phyloP scores from a whole-genome alignment of 2,888 invertebrate species.

The Brachycybe producta region DNA sequence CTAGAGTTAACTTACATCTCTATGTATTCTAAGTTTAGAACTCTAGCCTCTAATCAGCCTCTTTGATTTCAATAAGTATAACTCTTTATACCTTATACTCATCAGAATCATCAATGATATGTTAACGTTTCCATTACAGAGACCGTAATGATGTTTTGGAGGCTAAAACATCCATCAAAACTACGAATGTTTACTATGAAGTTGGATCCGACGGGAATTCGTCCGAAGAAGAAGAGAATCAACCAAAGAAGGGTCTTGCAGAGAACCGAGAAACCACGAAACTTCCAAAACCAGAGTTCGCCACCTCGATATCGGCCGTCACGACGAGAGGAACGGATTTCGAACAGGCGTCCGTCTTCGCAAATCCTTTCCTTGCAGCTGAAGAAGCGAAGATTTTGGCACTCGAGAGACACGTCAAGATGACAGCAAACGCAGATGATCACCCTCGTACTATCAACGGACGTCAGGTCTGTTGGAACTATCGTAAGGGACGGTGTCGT shows the following conservation, averaged over 20 bases:
- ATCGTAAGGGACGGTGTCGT: conserved; percentile 73
- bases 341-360: conserved; percentile 55
- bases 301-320: not conserved
- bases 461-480: conserved; percentile 78
- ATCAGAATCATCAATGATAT: too few relatives aligned
- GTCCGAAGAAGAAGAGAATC: conserved; percentile 9
- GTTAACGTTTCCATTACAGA: too few relatives aligned
- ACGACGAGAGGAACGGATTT: not conserved
- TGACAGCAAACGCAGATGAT: conserved; percentile 59
- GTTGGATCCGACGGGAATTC: conserved; percentile 16
- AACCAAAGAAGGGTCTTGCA: conserved; percentile 10
- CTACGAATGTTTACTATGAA: conserved; percentile 14
- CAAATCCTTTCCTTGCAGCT: conserved; percentile 72
- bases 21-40: too few relatives aligned
- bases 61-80: too few relatives aligned
- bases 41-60: too few relatives aligned
- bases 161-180: not conserved
- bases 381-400: conserved; percentile 75
- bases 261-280: conserved; percentile 1
- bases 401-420: conserved; percentile 81
- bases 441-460: conserved; percentile 63
- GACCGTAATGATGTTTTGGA: too few relatives aligned
- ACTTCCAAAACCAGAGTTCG: conserved; percentile 16
- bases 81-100: too few relatives aligned
- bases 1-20: too few relatives aligned